These are phyloP conservation scores for Halictus ligatus DNA, from an alignment of 2,888 invertebrate genomes.

Conservation along the genomic window DNA sequence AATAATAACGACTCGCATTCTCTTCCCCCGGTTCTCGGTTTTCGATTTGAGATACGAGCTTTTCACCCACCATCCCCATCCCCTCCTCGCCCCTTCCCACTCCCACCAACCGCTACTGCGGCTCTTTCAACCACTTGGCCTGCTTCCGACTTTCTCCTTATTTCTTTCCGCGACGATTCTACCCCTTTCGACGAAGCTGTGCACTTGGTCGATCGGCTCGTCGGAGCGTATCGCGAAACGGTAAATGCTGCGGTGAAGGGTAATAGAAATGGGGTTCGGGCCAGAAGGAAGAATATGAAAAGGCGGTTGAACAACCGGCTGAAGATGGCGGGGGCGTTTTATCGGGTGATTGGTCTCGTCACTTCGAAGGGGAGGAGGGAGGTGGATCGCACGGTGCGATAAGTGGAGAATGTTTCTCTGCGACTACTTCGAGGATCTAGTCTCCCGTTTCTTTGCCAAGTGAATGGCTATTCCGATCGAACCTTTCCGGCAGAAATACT, in stretches of 20 bases:
- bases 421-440: neutral
- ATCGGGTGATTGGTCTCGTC: conserved; percentile 2
- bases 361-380: neutral
- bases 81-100: neutral
- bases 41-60: conserved; percentile 64
- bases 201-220: conserved; percentile 56
- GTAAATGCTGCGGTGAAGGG: conserved; percentile 23
- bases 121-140: neutral
- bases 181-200: conserved; percentile 10
- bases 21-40: conserved; percentile 61
- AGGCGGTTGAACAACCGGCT: neutral
- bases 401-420: neutral
- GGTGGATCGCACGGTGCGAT: neutral
- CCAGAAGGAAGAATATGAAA: conserved; percentile 1
- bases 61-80: conserved; percentile 8
- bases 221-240: conserved; percentile 56
- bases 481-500: neutral
- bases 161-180: conserved; percentile 39
- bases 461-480: neutral
- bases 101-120: conserved; percentile 1
- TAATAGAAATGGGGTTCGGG: neutral
- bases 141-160: conserved; percentile 26
- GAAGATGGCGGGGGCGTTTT: neutral
- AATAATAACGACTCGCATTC: conserved; percentile 71
- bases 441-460: neutral